Percentiles rank a stretch among this genome's conserved stretches.
These are phyloP conservation scores for Dryobota labecula DNA, from an alignment of 2,888 invertebrate species.

Conservation along the genomic window DNA sequence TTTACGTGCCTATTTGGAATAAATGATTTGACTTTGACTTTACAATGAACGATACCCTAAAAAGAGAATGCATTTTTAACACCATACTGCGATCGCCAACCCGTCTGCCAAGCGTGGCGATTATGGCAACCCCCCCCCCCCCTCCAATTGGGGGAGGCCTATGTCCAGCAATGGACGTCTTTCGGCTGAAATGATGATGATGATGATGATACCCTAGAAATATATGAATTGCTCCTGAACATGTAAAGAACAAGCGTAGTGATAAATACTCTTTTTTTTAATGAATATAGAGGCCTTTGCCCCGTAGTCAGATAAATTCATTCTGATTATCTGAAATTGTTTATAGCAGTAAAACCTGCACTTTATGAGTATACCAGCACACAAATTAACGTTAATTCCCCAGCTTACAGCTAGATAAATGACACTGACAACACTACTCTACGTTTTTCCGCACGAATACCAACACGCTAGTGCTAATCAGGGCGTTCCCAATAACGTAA, in stretches of 20 bases:
- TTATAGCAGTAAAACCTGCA: conserved; percentile 1
- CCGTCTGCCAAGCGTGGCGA: no score
- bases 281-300: not conserved
- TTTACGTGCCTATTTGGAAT: no score
- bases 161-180: no score
- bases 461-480: conserved; percentile 45
- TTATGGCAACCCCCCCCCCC: no score
- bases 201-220: no score
- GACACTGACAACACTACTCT: not conserved
- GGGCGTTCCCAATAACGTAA: conserved; percentile 55
- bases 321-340: not conserved
- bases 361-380: not conserved
- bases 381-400: conserved; percentile 25
- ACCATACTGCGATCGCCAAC: no score
- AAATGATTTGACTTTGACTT: no score
- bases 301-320: not conserved
- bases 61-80: no score
- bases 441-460: conserved; percentile 46
- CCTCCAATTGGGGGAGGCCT: no score
- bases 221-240: not conserved
- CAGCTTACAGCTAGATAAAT: conserved; percentile 27
- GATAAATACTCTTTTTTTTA: not conserved
- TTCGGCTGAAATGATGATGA: no score
- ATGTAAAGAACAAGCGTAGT: not conserved
- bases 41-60: no score